Conservation (phyloP, 2,113 vertebrate species). For the Cyrtonyx montezumae region DNA sequence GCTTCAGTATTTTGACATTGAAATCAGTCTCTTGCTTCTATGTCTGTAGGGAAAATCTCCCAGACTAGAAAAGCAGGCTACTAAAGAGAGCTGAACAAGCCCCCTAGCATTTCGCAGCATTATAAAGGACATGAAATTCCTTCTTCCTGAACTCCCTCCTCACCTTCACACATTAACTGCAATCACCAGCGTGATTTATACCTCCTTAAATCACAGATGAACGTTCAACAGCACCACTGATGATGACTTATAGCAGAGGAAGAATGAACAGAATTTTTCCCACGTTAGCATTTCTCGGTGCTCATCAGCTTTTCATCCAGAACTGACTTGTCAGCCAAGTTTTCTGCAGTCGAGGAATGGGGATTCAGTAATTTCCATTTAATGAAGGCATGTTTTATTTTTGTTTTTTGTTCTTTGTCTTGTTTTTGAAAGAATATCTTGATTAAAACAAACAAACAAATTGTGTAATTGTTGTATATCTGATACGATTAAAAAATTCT, state of each 20-base stretch:
- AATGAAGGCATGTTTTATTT: not conserved
- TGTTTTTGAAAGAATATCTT: not conserved
- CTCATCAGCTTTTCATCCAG: constrained; percentile 27
- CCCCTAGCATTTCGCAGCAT: not conserved
- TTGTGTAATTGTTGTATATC: not conserved
- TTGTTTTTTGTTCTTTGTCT: too few relatives aligned
- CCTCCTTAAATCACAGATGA: constrained; percentile 25
- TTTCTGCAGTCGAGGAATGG: not conserved
- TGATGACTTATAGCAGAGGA: constrained; percentile 18
- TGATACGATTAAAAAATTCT: not conserved
- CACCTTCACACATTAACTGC: not conserved
- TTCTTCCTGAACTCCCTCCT: not conserved
- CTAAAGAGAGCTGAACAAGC: constrained; percentile 22
- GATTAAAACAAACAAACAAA: constrained; percentile 6
- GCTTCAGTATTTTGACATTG: constrained; percentile 6
- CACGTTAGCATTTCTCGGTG: not conserved
- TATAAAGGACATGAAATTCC: constrained; percentile 13
- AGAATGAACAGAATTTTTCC: constrained; percentile 37
- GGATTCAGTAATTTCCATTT: constrained; percentile 12
- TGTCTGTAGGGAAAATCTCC: not conserved
- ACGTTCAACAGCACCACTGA: not conserved
- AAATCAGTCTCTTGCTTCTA: not conserved
- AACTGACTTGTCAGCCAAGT: constrained; percentile 27
- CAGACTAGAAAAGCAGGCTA: constrained; percentile 19
- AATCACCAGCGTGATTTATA: constrained; percentile 1